Percentiles rank a stretch among this genome's conserved stretches.
These are phyloP conservation scores for Toxotes jaculatrix DNA, from an alignment of 2,113 vertebrate genomes.

Conservation along the genomic window DNA sequence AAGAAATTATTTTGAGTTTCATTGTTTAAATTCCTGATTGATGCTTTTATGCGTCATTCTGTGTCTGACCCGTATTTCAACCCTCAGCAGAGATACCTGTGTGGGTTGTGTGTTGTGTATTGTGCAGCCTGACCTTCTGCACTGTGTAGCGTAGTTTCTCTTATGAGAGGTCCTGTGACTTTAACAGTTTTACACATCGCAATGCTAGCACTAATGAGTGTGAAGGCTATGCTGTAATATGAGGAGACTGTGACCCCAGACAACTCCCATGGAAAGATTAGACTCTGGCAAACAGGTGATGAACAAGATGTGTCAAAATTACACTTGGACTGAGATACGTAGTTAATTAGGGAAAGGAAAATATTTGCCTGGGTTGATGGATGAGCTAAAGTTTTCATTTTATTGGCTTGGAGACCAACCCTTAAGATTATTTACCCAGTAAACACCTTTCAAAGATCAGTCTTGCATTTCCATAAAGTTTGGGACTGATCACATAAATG, in stretches of 20 bases:
- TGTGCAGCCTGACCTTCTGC: not conserved
- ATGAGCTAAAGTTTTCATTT: slow-evolving; percentile 14
- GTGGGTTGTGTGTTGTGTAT: not conserved
- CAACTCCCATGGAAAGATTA: slow-evolving; percentile 22
- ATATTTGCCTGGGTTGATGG: slow-evolving; percentile 28
- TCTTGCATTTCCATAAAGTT: not conserved
- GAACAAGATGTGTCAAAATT: slow-evolving; percentile 31
- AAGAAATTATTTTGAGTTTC: not conserved
- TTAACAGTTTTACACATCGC: slow-evolving; percentile 29
- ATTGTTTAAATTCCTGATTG: not conserved
- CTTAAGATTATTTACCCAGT: not conserved
- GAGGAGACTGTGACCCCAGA: slow-evolving; percentile 28
- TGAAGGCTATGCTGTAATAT: slow-evolving; percentile 41
- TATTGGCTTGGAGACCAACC: not conserved
- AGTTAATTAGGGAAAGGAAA: slow-evolving; percentile 24
- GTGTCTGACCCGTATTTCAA: slow-evolving; percentile 3
- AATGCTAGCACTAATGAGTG: slow-evolving; percentile 39
- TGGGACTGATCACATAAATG: not conserved
- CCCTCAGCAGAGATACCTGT: not conserved
- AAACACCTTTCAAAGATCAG: slow-evolving; percentile 8
- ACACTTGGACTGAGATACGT: slow-evolving; percentile 14
- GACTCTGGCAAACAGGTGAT: slow-evolving; percentile 28
- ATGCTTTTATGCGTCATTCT: not conserved
- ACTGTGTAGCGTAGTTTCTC: slow-evolving; percentile 17
- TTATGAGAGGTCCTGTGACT: slow-evolving; percentile 9